Conservation (phyloP, 1,140 invertebrate genomes). For the Hypsibius dujardini region DNA sequence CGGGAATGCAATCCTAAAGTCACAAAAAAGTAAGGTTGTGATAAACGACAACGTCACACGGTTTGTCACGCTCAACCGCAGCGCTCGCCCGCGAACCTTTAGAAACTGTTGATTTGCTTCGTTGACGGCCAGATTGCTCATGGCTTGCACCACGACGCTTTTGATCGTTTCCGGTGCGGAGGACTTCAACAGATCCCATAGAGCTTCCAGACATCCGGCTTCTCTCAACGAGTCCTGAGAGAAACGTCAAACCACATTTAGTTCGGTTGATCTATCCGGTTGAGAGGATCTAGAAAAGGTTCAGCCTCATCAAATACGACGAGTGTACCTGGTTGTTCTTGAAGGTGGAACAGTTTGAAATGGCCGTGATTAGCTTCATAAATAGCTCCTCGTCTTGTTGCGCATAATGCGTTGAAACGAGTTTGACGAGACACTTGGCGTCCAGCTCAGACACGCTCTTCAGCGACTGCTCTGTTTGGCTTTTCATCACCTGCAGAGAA, state of each 20-base stretch:
- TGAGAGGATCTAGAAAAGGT: slow-evolving; percentile 13
- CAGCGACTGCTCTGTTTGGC: slow-evolving; percentile 14
- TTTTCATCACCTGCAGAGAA: neutral
- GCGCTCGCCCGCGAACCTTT: neutral
- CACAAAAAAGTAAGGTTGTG: neutral
- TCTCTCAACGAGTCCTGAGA: slow-evolving; percentile 39
- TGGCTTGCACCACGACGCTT: slow-evolving; percentile 22
- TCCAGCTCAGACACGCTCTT: slow-evolving; percentile 2
- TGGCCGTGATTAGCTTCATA: slow-evolving; percentile 37
- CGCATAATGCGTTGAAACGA: slow-evolving; percentile 5
- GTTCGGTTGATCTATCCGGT: too few relatives aligned
- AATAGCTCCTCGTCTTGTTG: slow-evolving; percentile 35
- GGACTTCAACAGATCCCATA: slow-evolving; percentile 34
- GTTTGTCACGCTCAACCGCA: neutral
- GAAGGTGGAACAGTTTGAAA: slow-evolving; percentile 42
- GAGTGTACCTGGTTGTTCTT: slow-evolving; percentile 37
- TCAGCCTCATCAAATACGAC: slow-evolving; percentile 22
- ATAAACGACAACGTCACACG: neutral
- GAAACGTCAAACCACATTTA: slow-evolving; percentile 14
- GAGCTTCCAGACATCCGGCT: slow-evolving; percentile 36
- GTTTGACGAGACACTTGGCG: slow-evolving; percentile 11
- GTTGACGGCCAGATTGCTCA: slow-evolving; percentile 23
- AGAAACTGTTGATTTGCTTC: slow-evolving; percentile 9
- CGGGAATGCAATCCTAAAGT: slow-evolving; percentile 27
- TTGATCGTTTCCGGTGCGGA: slow-evolving; percentile 22